phyloP scores from a whole-genome alignment of 2,888 invertebrate species.

The Arge pagana region DNA sequence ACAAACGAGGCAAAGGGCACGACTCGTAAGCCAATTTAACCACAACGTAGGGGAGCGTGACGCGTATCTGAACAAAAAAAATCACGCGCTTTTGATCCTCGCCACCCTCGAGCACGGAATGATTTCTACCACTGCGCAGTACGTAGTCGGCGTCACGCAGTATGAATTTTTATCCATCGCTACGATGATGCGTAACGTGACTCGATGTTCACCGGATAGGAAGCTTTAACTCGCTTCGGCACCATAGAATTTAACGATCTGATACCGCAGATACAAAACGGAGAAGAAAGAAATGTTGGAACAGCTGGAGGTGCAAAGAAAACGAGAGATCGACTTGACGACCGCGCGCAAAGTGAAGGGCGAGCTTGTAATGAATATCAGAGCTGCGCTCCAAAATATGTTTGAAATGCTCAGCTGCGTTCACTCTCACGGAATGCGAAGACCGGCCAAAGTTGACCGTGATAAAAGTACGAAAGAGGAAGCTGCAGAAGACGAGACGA shows the following conservation, averaged over 20 bases:
- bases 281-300: constrained; percentile 60
- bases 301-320: constrained; percentile 58
- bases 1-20: constrained; percentile 61
- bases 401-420: constrained; percentile 61
- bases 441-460: neutral
- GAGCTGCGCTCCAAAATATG: constrained; percentile 65
- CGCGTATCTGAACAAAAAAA: constrained; percentile 59
- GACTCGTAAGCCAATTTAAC: constrained; percentile 59
- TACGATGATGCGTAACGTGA: neutral
- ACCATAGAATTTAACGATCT: neutral
- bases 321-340: constrained; percentile 56
- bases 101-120: constrained; percentile 60
- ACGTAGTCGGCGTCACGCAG: too few relatives aligned
- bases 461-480: constrained; percentile 16
- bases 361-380: constrained; percentile 63
- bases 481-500: constrained; percentile 20
- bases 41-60: constrained; percentile 60
- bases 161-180: neutral
- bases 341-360: constrained; percentile 60
- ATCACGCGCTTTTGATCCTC: constrained; percentile 62
- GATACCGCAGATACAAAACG: constrained; percentile 61
- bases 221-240: neutral
- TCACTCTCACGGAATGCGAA: constrained; percentile 24
- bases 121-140: constrained; percentile 46
- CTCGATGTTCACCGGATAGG: neutral